phyloP scores from a whole-genome alignment of 2,888 invertebrate species.

The Carabus problematicus region DNA sequence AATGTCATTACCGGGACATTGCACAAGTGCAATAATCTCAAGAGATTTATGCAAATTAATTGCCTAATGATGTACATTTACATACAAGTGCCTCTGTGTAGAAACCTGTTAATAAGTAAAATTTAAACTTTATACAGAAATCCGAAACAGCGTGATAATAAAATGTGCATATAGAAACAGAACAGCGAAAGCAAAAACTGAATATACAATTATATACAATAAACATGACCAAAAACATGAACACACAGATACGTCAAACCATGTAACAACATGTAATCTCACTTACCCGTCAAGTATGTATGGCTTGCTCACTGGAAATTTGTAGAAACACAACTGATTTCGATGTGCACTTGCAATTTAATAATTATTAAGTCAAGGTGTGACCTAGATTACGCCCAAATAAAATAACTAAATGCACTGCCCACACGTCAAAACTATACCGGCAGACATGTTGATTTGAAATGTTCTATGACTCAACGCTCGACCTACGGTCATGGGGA shows the following conservation, averaged over 20 bases:
- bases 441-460: slow-evolving; percentile 53
- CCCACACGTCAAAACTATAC: slow-evolving; percentile 55
- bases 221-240: slow-evolving; percentile 35
- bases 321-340: slow-evolving; percentile 19
- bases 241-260: slow-evolving; percentile 36
- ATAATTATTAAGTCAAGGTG: slow-evolving; percentile 48
- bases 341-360: slow-evolving; percentile 45
- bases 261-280: slow-evolving; percentile 22
- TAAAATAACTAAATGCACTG: slow-evolving; percentile 49
- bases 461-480: slow-evolving; percentile 43
- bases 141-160: slow-evolving; percentile 24
- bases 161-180: slow-evolving; percentile 42
- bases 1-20: slow-evolving; percentile 21
- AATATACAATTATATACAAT: slow-evolving; percentile 36
- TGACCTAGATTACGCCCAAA: slow-evolving; percentile 52
- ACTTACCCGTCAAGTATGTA: slow-evolving; percentile 40
- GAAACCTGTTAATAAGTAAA: slow-evolving; percentile 24
- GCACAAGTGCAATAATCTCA: slow-evolving; percentile 40
- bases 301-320: slow-evolving; percentile 15
- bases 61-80: slow-evolving; percentile 33
- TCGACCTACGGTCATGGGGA: slow-evolving; percentile 25
- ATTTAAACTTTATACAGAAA: slow-evolving; percentile 25
- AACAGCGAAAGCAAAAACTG: slow-evolving; percentile 36
- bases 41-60: slow-evolving; percentile 41
- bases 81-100: slow-evolving; percentile 23